Conservation (phyloP, 35 echinoderm and acorn worm species). For the Lytechinus pictus region DNA sequence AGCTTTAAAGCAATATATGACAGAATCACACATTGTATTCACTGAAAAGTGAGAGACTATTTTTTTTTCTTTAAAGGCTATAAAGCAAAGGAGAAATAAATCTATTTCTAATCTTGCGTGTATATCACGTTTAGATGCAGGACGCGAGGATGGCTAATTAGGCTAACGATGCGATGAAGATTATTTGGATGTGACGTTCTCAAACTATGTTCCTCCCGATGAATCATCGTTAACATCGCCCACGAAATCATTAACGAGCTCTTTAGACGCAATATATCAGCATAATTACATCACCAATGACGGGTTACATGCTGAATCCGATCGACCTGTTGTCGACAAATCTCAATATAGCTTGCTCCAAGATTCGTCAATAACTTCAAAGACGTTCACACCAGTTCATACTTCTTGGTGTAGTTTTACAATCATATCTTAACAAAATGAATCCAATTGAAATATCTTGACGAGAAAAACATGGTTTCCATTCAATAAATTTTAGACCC, state of each 20-base stretch:
- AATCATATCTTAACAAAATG: too few species aligned
- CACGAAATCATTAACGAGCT: background rate
- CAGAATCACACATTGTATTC: too few species aligned
- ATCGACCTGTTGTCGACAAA: background rate
- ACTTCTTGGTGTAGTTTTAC: background rate
- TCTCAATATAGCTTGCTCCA: background rate
- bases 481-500: too few species aligned
- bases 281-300: background rate
- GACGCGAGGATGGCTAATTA: background rate
- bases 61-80: too few species aligned
- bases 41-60: too few species aligned
- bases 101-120: too few species aligned
- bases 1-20: too few species aligned
- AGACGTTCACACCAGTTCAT: background rate
- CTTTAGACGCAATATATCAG: background rate
- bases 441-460: too few species aligned
- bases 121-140: background rate
- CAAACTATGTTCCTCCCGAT: background rate
- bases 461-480: too few species aligned
- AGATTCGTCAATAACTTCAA: background rate
- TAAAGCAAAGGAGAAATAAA: too few species aligned
- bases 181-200: background rate
- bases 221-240: background rate
- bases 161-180: background rate
- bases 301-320: background rate